phyloP scores from a whole-genome alignment of 2,888 invertebrate genomes.

The Lissonota sp. region DNA sequence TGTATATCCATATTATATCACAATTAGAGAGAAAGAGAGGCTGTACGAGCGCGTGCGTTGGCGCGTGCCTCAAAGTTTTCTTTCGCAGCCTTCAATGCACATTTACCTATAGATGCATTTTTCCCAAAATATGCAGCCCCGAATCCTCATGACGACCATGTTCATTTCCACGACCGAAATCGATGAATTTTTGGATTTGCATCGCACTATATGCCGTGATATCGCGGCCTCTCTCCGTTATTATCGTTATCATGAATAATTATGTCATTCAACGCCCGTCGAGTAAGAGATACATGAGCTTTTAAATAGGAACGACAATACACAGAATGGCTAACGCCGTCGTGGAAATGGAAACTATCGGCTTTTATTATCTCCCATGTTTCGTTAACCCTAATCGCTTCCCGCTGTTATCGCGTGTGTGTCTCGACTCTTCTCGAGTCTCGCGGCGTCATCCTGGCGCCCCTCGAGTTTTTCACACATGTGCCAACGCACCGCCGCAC shows the following conservation, averaged over 20 bases:
- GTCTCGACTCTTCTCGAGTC: slow-evolving; percentile 38
- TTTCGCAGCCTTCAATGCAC: slow-evolving; percentile 20
- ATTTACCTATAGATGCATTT: too few relatives aligned
- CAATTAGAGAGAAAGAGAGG: neutral
- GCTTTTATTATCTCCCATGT: slow-evolving; percentile 11
- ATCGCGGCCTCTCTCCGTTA: too few relatives aligned
- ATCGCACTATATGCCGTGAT: neutral
- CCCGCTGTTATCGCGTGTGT: neutral
- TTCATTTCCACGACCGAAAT: slow-evolving; percentile 14
- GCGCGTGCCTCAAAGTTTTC: slow-evolving; percentile 1
- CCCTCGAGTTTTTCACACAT: slow-evolving; percentile 3
- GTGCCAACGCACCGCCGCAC: too few relatives aligned
- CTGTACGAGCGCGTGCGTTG: neutral
- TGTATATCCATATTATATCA: slow-evolving; percentile 12
- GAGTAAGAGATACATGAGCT: neutral
- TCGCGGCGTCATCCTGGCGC: slow-evolving; percentile 52
- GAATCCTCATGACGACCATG: neutral
- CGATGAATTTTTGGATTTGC: neutral
- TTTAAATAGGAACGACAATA: neutral
- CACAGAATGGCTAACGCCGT: neutral
- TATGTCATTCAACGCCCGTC: too few relatives aligned
- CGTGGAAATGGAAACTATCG: slow-evolving; percentile 1
- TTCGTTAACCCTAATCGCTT: slow-evolving; percentile 47
- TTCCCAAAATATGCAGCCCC: slow-evolving; percentile 1
- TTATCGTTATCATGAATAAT: too few relatives aligned